Evolutionary conservation across 2,797 vertebrate species (phyloP).

Genomic region (Hyperoplus lanceolatus): DNA sequence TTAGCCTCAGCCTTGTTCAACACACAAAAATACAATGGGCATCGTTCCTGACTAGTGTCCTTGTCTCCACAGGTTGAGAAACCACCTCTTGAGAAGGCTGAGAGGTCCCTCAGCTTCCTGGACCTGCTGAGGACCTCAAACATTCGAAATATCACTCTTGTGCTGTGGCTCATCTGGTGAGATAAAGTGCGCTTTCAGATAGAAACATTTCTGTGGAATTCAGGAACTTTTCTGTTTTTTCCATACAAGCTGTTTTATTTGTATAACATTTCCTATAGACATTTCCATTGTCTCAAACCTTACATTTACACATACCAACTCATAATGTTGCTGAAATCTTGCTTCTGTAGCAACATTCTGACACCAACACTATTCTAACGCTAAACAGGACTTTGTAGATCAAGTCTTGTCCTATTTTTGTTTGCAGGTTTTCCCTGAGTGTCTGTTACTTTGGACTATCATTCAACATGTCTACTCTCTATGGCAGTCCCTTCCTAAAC

Average conservation of each 20-base stretch:
- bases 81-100: not conserved
- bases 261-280: not conserved
- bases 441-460: conserved; percentile 60
- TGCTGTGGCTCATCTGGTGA: conserved; percentile 72
- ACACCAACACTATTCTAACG: not conserved
- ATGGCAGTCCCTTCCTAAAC: conserved; percentile 66
- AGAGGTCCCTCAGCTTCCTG: conserved; percentile 28
- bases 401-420: not conserved
- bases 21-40: not conserved
- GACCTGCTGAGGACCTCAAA: conserved; percentile 65
- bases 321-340: not conserved
- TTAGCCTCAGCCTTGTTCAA: not conserved
- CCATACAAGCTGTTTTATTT: no score
- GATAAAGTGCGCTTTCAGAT: not conserved
- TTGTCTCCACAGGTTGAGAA: conserved; percentile 51
- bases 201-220: not conserved
- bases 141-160: conserved; percentile 46
- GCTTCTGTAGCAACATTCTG: not conserved
- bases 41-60: not conserved
- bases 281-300: not conserved
- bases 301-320: not conserved
- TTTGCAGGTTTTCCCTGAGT: conserved; percentile 61
- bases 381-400: no score
- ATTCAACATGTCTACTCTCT: conserved; percentile 61
- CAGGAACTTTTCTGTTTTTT: not conserved